Base-by-base conservation (phyloP, 2,888 invertebrate species). In the Onthophagus sagittarius region DNA sequence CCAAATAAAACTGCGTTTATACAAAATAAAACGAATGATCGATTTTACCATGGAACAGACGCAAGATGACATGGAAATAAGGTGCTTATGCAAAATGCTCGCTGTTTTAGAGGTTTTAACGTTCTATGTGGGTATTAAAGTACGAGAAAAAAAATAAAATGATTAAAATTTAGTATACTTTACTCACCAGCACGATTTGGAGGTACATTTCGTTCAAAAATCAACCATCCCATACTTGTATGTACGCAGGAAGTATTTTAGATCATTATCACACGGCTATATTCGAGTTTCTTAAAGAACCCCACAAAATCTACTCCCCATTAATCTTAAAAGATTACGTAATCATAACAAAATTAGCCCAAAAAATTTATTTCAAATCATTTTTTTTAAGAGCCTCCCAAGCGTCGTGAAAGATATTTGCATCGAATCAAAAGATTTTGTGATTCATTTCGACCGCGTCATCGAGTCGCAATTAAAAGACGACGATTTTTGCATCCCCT, bases 241-340 rank as follows among this genome's bases (percentile, higher is more conserved):
- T 84, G 82, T 84, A 84, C 74, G 83, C 77, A 5, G 84, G 84
- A 14, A 73, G 77, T 9, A 77, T 84, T 13, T 77, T 84, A 13
- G 84, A 84, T 69, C 73, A 77, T 1, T 79, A 80, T 74, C 74
- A 80, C 32, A 74, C 15, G 5, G 81, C 83, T 69, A 74, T 83
- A 6, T 75, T 78, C 74, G 80, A 81, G 75, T 83, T 83, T 73
- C 65, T 78, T 0, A 78, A 78, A 13, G 76, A 75, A 69, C 84
- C 84, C 0, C 78, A 81, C 70, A 75, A 78, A 63, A 77, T 83
- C 9, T 83, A 82, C 71, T 77, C 77, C 2, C 77, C 81, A 4
- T 78, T 79, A 13, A 79, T 83, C 31, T 70, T 79, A 6, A 80
- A 77, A 73, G 82, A 83, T 74, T 82, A 82, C 70, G 83, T 82